A percentile compares a stretch with the other conserved stretches of the same genome.
Conservation (phyloP, 2,888 invertebrate species). For the Dendrolimus houi region DNA sequence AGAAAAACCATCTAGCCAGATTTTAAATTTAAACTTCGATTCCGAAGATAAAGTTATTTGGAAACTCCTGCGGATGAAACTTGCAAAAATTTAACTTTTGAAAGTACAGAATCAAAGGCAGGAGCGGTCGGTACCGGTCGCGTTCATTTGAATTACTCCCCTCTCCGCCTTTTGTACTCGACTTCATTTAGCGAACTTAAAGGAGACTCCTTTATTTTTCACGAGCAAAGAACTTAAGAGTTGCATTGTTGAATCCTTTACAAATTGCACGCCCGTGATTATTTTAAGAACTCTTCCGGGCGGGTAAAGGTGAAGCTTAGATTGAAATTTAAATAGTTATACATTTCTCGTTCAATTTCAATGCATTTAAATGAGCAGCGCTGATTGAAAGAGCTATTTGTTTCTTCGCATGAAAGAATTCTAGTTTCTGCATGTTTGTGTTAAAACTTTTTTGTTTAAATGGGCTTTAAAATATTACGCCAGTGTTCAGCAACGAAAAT, state of each 20-base stretch:
- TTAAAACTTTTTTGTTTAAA: too few species aligned
- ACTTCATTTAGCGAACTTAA: slow-evolving; percentile 72
- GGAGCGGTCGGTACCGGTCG: slow-evolving; percentile 45
- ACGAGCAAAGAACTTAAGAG: slow-evolving; percentile 60
- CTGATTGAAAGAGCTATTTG: not conserved
- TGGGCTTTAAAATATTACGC: too few species aligned
- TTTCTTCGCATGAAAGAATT: slow-evolving; percentile 13
- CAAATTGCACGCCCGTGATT: slow-evolving; percentile 69
- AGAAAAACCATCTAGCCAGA: slow-evolving; percentile 23
- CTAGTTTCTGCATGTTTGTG: not conserved
- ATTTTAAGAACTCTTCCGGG: slow-evolving; percentile 46
- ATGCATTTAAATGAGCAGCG: slow-evolving; percentile 14
- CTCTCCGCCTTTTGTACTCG: slow-evolving; percentile 70
- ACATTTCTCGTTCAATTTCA: slow-evolving; percentile 24
- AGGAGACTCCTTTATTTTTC: slow-evolving; percentile 63
- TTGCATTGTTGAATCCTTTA: slow-evolving; percentile 74
- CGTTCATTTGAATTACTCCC: slow-evolving; percentile 69
- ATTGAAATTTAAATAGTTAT: slow-evolving; percentile 53
- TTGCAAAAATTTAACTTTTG: slow-evolving; percentile 67
- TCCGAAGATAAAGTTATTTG: slow-evolving; percentile 46
- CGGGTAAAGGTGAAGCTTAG: slow-evolving; percentile 39
- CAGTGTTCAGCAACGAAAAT: too few species aligned
- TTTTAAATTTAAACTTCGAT: slow-evolving; percentile 34
- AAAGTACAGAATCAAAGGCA: slow-evolving; percentile 64
- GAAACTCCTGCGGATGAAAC: slow-evolving; percentile 54